Conservation (phyloP, 2,797 vertebrate genomes). For the Oreochromis grahami region DNA sequence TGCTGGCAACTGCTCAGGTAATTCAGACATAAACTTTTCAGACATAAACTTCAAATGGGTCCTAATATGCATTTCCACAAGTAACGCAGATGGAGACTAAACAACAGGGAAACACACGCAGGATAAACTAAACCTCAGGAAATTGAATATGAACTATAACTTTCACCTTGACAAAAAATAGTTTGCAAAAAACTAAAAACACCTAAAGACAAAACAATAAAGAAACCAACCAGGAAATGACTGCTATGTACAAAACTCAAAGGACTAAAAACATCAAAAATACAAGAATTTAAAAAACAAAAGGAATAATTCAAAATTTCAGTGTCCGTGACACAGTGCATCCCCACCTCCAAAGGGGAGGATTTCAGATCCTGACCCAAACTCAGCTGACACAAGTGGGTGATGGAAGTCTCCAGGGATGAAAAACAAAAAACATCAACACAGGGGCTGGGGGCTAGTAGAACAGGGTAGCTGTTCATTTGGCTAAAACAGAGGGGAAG, state of each 20-base stretch:
- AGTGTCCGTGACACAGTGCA: not conserved
- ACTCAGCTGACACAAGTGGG: not conserved
- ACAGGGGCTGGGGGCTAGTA: not conserved
- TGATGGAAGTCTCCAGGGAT: not conserved
- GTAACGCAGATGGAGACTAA: not conserved
- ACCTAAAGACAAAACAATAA: not conserved
- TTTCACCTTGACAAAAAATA: not conserved
- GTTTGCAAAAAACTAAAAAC: not conserved
- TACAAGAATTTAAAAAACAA: not conserved
- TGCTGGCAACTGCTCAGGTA: slow-evolving; percentile 88
- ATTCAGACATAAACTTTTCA: not conserved
- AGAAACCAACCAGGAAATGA: not conserved
- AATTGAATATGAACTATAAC: not conserved
- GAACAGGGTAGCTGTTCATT: not conserved
- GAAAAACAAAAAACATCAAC: not conserved
- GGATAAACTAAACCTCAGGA: not conserved
- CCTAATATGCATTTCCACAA: not conserved
- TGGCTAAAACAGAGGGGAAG: not conserved
- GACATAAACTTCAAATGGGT: not conserved
- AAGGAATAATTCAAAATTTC: not conserved
- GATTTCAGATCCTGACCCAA: not conserved
- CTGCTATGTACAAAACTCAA: not conserved
- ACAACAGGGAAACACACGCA: not conserved
- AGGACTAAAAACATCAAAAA: not conserved
- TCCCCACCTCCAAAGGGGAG: not conserved